phyloP scores from a whole-genome alignment of 2,113 vertebrate genomes.

The Psittacula cyanocephala region DNA sequence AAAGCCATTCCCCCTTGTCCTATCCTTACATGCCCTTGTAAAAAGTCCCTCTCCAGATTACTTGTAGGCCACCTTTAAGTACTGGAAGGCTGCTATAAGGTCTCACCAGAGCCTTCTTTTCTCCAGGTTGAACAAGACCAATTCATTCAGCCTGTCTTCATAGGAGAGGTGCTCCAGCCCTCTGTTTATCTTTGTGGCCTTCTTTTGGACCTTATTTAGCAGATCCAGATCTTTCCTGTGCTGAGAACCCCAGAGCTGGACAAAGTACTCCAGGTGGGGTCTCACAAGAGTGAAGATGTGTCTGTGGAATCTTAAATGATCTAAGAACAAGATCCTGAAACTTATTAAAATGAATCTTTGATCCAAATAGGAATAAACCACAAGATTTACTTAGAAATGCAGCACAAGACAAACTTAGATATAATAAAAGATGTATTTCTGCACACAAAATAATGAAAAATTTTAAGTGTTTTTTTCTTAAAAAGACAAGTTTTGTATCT shows the following conservation, averaged over 20 bases:
- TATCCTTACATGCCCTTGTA: neutral
- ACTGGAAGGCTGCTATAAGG: neutral
- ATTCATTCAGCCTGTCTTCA: neutral
- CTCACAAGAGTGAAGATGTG: neutral
- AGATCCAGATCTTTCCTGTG: neutral
- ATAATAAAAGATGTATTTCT: neutral
- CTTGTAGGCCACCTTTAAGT: neutral
- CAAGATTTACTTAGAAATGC: neutral
- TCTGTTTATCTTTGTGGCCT: neutral
- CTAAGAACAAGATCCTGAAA: neutral
- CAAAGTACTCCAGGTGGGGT: neutral
- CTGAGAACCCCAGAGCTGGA: neutral
- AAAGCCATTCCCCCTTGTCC: too few relatives aligned
- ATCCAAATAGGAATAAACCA: neutral
- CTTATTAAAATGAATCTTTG: neutral
- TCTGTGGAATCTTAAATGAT: neutral
- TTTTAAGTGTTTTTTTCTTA: neutral
- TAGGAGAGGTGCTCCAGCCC: neutral
- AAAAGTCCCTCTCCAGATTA: neutral
- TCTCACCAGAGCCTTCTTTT: neutral
- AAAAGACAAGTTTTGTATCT: rapidly evolving
- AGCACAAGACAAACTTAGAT: neutral
- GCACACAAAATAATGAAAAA: neutral
- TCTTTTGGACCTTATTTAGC: neutral
- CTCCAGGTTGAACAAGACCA: neutral